Base-by-base conservation (phyloP, 2,888 invertebrate genomes). In the Cephalotes varians region DNA sequence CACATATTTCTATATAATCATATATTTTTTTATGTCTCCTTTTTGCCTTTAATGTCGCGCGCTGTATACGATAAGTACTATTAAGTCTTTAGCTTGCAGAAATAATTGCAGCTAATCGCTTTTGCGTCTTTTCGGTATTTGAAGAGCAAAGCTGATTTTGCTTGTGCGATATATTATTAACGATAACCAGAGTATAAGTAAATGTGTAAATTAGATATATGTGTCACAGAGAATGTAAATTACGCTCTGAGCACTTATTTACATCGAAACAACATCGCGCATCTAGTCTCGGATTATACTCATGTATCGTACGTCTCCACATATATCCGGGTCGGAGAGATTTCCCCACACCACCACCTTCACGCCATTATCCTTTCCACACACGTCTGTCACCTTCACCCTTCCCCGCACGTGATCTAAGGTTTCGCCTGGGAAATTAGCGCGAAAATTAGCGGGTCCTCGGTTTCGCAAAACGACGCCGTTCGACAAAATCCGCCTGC, bases 321-420 rank as follows among this genome's bases (percentile, higher is more conserved):
- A 34, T 34, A 37, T n/a, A 76, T 76, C 37, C 25, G 37, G 64
- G n/a, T 34, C 47, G 31, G 10, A 15, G 49, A 65, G 76, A 51
- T 34, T 56, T 44, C 56, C 25, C 69, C 34, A 28, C 31, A 31
- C 25, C 65, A 18, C 18, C 12, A 28, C 25, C 40, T 31, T 40
- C 40, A 1, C 37, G 54, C 69, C 44, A 58, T 79, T 79, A 79
- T 79, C 77, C 77, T 79, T 79, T 69, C 77, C 71, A 25, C 56
- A 79, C 77, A 79, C 77, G 77, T 79, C 77, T 79, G 77, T 79
- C 77, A 56, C 69, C 56, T n/a, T n/a, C n/a, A n/a, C n/a, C n/a
- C n/a, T n/a, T n/a, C 40, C 12, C 18, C 31, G 69, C 56, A 69
- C 56, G 69, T 58, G 71, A 56, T 25, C 56, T 37, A 58, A 79